These are phyloP conservation scores for Ia io DNA, from an alignment of 2,113 vertebrate species.

Conservation along the genomic window DNA sequence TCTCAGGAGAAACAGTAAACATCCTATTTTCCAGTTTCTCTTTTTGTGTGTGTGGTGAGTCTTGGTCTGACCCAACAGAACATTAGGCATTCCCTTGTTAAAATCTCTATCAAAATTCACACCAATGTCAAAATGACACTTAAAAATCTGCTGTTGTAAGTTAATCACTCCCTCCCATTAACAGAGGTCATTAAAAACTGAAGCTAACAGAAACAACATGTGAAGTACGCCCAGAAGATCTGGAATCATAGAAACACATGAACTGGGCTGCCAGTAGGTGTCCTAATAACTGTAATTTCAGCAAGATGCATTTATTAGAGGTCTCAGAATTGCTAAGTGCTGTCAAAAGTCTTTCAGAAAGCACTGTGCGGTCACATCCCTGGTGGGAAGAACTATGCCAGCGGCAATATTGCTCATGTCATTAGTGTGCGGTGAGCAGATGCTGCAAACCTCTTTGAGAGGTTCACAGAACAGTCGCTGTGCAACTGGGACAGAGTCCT, in stretches of 20 bases:
- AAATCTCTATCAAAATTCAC: background rate
- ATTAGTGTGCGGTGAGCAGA: constrained; percentile 3
- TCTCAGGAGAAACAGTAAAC: background rate
- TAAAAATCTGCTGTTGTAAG: constrained; percentile 1
- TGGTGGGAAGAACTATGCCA: background rate
- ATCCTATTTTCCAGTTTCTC: background rate
- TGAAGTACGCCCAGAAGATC: background rate
- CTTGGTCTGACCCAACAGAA: background rate
- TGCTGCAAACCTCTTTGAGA: background rate
- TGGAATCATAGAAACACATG: background rate
- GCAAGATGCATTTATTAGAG: constrained; percentile 23
- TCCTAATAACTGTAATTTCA: constrained; percentile 23
- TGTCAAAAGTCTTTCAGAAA: constrained; percentile 13
- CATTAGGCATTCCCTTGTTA: background rate
- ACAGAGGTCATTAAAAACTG: background rate
- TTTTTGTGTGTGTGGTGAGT: background rate
- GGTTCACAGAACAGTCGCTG: background rate
- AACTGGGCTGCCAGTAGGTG: background rate
- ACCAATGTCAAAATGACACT: background rate
- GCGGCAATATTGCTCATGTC: background rate
- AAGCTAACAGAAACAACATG: background rate
- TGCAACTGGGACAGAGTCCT: background rate
- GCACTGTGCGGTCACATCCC: background rate
- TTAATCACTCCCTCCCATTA: constrained; percentile 4
- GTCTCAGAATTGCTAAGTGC: constrained; percentile 13